phyloP scores from a whole-genome alignment of 2,888 invertebrate genomes.

The Buathra laborator region DNA sequence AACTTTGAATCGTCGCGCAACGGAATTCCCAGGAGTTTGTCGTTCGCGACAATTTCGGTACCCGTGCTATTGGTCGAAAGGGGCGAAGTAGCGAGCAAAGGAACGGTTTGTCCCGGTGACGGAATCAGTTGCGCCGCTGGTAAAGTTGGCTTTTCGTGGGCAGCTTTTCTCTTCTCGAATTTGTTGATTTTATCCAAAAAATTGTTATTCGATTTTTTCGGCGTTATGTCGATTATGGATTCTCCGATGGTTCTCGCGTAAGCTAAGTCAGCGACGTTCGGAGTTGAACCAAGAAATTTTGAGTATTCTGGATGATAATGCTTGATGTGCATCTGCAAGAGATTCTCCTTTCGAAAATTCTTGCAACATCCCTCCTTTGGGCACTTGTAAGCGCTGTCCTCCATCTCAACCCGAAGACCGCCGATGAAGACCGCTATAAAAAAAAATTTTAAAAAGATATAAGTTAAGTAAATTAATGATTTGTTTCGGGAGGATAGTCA shows the following conservation, averaged over 20 bases:
- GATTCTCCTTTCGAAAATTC: conserved; percentile 95
- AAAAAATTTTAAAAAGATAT: conserved; percentile 79
- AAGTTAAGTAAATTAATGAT: neutral
- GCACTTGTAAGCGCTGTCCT: conserved; percentile 90
- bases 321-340: conserved; percentile 97
- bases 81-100: conserved; percentile 69
- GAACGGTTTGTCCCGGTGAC: conserved; percentile 60
- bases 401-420: conserved; percentile 87
- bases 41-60: conserved; percentile 65
- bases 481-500: neutral
- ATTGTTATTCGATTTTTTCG: conserved; percentile 80
- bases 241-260: conserved; percentile 91
- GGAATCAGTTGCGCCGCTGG: conserved; percentile 33
- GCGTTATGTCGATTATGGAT: conserved; percentile 85
- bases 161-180: conserved; percentile 77
- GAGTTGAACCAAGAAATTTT: conserved; percentile 92
- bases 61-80: conserved; percentile 67
- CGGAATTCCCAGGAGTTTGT: conserved; percentile 63
- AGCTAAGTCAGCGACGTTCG: conserved; percentile 94
- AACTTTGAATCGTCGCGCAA: conserved; percentile 76
- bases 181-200: conserved; percentile 85
- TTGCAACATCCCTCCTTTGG: conserved; percentile 94
- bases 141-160: conserved; percentile 71
- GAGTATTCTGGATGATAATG: conserved; percentile 95
- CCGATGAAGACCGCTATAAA: conserved; percentile 85